phyloP scores from a whole-genome alignment of 2,888 invertebrate genomes.

The Hesperia comma region DNA sequence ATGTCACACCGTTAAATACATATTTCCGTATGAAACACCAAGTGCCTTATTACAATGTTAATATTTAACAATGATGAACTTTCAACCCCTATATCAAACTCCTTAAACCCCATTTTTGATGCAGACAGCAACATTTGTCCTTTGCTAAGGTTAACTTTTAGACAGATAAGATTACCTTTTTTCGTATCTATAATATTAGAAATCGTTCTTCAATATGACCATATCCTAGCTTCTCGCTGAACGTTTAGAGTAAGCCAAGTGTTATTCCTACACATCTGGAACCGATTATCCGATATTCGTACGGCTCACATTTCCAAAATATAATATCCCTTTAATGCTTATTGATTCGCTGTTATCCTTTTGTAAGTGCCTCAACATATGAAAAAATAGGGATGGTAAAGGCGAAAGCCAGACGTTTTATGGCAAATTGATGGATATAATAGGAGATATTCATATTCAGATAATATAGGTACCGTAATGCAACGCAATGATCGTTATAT shows the following conservation, averaged over 20 bases:
- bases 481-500: too few relatives aligned
- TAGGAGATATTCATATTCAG: background rate
- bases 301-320: slow-evolving; percentile 9
- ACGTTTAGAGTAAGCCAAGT: background rate
- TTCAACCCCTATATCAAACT: too few relatives aligned
- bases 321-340: slow-evolving; percentile 23
- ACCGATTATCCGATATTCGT: background rate
- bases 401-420: background rate
- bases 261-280: slow-evolving; percentile 1
- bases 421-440: background rate
- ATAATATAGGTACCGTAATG: background rate
- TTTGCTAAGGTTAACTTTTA: too few relatives aligned
- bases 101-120: too few relatives aligned
- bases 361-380: slow-evolving; percentile 1
- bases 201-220: too few relatives aligned
- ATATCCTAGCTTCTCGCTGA: background rate
- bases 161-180: too few relatives aligned
- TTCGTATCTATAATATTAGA: too few relatives aligned
- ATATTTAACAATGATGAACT: too few relatives aligned
- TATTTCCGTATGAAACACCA: too few relatives aligned
- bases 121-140: too few relatives aligned
- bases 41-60: too few relatives aligned
- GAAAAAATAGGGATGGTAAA: background rate
- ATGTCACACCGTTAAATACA: too few relatives aligned
- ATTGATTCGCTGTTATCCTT: slow-evolving; percentile 4